phyloP scores from a whole-genome alignment of 2,888 invertebrate species.

The Latrodectus elegans region DNA sequence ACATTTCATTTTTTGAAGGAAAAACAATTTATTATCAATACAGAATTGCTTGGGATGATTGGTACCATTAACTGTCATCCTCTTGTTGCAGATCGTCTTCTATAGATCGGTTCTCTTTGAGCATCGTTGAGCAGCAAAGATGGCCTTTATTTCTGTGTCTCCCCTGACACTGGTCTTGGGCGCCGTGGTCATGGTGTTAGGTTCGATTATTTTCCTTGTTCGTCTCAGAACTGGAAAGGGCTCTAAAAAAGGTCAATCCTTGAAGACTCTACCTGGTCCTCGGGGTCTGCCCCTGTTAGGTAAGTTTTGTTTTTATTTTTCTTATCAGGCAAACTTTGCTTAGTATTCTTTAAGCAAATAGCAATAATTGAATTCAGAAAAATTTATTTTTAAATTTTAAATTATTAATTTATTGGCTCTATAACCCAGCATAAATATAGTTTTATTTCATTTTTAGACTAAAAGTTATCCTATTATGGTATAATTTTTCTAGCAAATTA shows the following conservation, averaged over 20 bases:
- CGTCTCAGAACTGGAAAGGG: slow-evolving; percentile 19
- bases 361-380: too few relatives aligned
- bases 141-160: slow-evolving; percentile 60
- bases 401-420: too few relatives aligned
- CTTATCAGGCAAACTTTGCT: not conserved
- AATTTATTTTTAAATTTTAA: too few relatives aligned
- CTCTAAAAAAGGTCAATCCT: slow-evolving; percentile 16
- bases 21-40: too few relatives aligned
- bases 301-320: not conserved
- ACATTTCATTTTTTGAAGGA: too few relatives aligned
- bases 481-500: too few relatives aligned
- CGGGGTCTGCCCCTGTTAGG: slow-evolving; percentile 53
- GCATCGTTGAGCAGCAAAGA: not conserved
- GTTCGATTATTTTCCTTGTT: slow-evolving; percentile 28
- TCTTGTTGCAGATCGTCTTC: slow-evolving; percentile 1
- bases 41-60: not conserved
- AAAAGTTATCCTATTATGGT: too few relatives aligned
- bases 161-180: slow-evolving; percentile 60
- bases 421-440: too few relatives aligned
- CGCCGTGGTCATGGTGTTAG: slow-evolving; percentile 24
- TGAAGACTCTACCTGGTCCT: slow-evolving; percentile 55
- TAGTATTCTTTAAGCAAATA: too few relatives aligned
- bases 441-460: too few relatives aligned
- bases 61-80: not conserved
- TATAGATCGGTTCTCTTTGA: slow-evolving; percentile 10